Conservation (phyloP, 2,113 vertebrate genomes). For the Montifringilla adamsi region DNA sequence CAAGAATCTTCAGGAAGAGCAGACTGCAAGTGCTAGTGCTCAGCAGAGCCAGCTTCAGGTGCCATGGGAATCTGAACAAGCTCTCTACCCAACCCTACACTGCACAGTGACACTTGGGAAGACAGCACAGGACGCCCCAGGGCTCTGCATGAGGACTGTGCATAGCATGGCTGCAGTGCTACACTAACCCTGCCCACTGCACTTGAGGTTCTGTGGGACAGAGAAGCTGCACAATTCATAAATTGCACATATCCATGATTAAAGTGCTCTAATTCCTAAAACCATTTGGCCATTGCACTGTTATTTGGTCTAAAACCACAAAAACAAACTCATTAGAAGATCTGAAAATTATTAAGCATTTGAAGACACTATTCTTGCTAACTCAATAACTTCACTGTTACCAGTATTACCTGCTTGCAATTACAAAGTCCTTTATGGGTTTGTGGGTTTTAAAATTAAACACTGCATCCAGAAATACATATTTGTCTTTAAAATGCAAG, state of each 20-base stretch:
- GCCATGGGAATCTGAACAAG: background rate
- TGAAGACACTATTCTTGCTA: background rate
- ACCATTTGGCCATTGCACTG: background rate
- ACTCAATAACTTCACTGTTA: background rate
- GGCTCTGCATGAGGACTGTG: background rate
- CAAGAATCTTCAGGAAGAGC: background rate
- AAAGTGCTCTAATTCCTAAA: background rate
- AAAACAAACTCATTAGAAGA: background rate
- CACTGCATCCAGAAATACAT: background rate
- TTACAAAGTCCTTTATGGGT: background rate
- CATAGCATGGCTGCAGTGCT: background rate
- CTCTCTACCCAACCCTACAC: background rate
- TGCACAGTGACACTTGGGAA: background rate
- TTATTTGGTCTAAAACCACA: background rate
- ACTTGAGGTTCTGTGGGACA: fast-evolving
- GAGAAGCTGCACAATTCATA: background rate
- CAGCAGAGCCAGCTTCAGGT: background rate
- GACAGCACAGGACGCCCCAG: background rate
- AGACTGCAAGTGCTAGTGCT: background rate
- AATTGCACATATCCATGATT: background rate
- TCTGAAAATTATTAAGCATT: background rate
- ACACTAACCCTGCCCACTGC: background rate
- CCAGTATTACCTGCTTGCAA: background rate
- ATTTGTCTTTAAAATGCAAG: background rate
- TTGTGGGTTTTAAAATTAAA: background rate